Evolutionary conservation across 2,797 vertebrate species (phyloP), one percentile per base, ranked within the genome.

Genomic region (Eulemur coronatus): DNA sequence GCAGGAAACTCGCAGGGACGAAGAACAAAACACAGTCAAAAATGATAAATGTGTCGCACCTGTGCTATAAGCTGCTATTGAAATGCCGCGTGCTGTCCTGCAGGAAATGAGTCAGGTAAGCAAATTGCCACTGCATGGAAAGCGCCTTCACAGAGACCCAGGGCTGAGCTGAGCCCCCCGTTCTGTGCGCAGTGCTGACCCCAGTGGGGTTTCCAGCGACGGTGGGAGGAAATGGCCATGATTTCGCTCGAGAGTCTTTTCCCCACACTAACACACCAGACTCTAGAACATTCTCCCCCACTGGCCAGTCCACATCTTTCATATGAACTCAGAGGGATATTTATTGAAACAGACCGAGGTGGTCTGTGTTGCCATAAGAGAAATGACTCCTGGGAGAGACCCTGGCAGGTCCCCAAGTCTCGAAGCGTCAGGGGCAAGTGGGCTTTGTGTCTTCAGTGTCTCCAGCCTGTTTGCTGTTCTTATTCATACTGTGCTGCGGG

Each of bases 351-450:
- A 14, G 57, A 41, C 28, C 0, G 4, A n/a, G 35, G 14, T 30
- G 2, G 13, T 14, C 52, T 26, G 20, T 4, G 28, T 12, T 7
- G 14, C 65, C 24, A 5, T 57, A 5, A 20, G 2, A 30, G 18
- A 41, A 79, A 15, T 2, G 7, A 67, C 5, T 22, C 24, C 0
- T 26, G 30, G 4, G 12, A 2, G 52, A 30, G 41, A 59, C 38
- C 7, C 30, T 1, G 33, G 26, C 17, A 26, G 9, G 57, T 35
- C 35, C 48, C 38, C 48, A 48, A n/a, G 55, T 5, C n/a, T 55
- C 1, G n/a, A 20, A 7, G 2, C 24, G 3, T 7, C 7, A 7
- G 18, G 3, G 2, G 14, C n/a, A 9, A 30, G 0, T 13, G n/a
- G 63, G 26, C 52, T 90, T 48, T 22, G 89, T 57, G 55, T 57